Conservation (phyloP, 2,888 invertebrate species). For the Ischnus inquisitorius region DNA sequence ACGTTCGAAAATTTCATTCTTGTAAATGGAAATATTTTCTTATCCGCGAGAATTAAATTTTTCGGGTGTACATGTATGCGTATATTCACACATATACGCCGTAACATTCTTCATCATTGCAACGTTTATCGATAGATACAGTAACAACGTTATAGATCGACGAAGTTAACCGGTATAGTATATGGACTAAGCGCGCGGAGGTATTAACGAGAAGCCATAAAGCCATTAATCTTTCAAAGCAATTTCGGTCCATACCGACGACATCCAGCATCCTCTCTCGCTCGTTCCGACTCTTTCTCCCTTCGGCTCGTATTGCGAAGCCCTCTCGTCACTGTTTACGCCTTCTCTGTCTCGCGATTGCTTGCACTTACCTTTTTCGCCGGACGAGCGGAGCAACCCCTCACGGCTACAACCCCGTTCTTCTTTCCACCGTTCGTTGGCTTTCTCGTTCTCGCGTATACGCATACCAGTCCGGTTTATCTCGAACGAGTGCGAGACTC, state of each 20-base stretch:
- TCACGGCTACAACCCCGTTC: slow-evolving; percentile 54
- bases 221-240: slow-evolving; percentile 82
- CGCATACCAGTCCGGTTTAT: slow-evolving; percentile 63
- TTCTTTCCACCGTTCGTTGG: slow-evolving; percentile 51
- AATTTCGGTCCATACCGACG: slow-evolving; percentile 83
- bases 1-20: no score
- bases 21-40: no score
- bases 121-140: neutral
- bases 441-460: slow-evolving; percentile 58
- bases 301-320: slow-evolving; percentile 47
- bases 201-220: slow-evolving; percentile 79
- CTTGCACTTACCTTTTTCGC: slow-evolving; percentile 63
- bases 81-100: no score
- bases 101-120: no score
- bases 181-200: slow-evolving; percentile 51
- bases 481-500: slow-evolving; percentile 28
- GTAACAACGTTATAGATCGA: neutral
- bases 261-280: slow-evolving; percentile 76
- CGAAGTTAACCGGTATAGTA: neutral
- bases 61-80: no score
- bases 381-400: slow-evolving; percentile 62
- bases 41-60: no score
- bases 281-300: slow-evolving; percentile 55
- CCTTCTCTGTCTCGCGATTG: slow-evolving; percentile 61
- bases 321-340: slow-evolving; percentile 47